phyloP scores from a whole-genome alignment of 2,113 vertebrate species.

The Dromiciops gliroides region DNA sequence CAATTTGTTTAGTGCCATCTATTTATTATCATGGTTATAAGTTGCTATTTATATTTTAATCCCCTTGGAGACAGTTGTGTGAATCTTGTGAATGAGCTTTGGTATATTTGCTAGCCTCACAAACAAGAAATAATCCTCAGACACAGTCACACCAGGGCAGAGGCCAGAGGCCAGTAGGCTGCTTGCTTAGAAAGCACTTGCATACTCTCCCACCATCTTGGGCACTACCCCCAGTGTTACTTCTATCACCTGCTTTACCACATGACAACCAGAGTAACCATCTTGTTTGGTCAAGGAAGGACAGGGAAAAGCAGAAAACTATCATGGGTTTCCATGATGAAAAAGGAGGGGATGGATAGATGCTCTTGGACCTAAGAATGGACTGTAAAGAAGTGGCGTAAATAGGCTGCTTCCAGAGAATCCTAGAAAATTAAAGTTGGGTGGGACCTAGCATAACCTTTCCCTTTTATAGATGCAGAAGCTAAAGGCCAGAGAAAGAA shows the following conservation, averaged over 20 bases:
- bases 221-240: background rate
- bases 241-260: background rate
- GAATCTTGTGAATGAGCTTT: background rate
- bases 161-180: background rate
- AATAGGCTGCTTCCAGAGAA: background rate
- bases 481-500: background rate
- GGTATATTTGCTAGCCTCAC: background rate
- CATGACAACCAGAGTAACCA: too few relatives aligned
- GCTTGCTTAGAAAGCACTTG: background rate
- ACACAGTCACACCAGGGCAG: background rate
- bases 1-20: background rate
- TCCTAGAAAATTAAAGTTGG: too few relatives aligned
- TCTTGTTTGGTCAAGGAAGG: background rate
- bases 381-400: background rate
- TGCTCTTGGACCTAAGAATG: background rate
- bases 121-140: background rate
- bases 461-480: background rate
- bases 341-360: background rate
- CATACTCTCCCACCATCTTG: background rate
- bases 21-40: background rate
- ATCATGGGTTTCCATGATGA: background rate
- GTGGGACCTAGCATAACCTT: background rate
- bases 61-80: background rate
- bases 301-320: background rate
- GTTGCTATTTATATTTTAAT: slow-evolving; percentile 4